These are phyloP conservation scores for Heliconius eleuchia DNA, from an alignment of 1,140 invertebrate species.

Conservation along the genomic window DNA sequence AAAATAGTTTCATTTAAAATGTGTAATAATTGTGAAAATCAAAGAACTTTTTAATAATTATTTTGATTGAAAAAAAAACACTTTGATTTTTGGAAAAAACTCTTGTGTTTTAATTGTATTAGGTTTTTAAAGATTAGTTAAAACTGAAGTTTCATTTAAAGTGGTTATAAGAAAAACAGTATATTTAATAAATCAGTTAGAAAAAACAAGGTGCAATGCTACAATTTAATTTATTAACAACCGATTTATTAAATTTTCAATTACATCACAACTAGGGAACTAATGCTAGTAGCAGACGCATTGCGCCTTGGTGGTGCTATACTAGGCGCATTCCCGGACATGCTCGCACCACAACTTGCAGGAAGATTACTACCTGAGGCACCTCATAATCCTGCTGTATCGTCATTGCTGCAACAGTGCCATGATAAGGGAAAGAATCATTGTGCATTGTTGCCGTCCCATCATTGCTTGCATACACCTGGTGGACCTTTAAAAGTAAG, in stretches of 20 bases:
- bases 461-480: constrained; percentile 98
- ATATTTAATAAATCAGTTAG: too few species aligned
- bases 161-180: too few species aligned
- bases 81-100: too few species aligned
- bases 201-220: background rate
- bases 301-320: constrained; percentile 95
- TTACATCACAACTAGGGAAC: constrained; percentile 84
- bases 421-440: constrained; percentile 92
- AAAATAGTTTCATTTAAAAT: too few species aligned
- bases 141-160: too few species aligned
- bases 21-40: too few species aligned
- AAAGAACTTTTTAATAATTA: too few species aligned
- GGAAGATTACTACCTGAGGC: constrained; percentile 97
- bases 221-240: too few species aligned
- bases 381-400: constrained; percentile 89
- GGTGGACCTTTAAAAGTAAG: constrained; percentile 96
- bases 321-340: constrained; percentile 94
- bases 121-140: too few species aligned
- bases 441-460: constrained; percentile 94
- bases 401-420: constrained; percentile 94
- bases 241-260: background rate
- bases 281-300: constrained; percentile 97
- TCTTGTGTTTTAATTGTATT: too few species aligned
- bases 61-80: too few species aligned
- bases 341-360: constrained; percentile 97